phyloP scores from a whole-genome alignment of 2,888 invertebrate genomes.

The Macrosoma leucophasiata region DNA sequence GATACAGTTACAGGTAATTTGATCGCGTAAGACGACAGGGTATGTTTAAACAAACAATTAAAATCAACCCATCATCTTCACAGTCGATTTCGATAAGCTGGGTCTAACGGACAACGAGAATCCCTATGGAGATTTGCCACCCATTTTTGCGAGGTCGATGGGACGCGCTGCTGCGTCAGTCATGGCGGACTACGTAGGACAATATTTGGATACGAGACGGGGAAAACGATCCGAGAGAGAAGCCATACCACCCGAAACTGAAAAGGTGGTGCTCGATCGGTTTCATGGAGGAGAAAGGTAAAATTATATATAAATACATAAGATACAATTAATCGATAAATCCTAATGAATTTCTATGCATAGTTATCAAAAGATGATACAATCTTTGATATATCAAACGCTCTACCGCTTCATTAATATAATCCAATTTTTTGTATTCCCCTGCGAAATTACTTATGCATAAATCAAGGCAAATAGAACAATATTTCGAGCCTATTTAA shows the following conservation, averaged over 20 bases:
- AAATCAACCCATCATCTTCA: conserved; percentile 33
- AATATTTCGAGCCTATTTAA: not conserved
- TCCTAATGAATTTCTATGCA: too few species aligned
- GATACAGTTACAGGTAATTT: too few species aligned
- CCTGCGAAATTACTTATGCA: not conserved
- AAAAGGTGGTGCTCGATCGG: conserved; percentile 51
- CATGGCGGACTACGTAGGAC: conserved; percentile 83
- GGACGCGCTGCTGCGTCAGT: conserved; percentile 82
- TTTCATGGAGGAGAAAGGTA: conserved; percentile 88
- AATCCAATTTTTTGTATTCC: not conserved
- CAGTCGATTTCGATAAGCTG: conserved; percentile 90
- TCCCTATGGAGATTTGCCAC: conserved; percentile 87
- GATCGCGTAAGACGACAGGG: too few species aligned
- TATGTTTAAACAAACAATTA: not conserved
- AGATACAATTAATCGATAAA: too few species aligned
- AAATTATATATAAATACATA: conserved; percentile 4
- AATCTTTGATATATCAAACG: too few species aligned
- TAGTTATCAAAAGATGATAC: too few species aligned
- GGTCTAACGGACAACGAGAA: conserved; percentile 93
- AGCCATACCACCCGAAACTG: conserved; percentile 47
- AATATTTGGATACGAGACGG: conserved; percentile 78
- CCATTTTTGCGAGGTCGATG: conserved; percentile 84
- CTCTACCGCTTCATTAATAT: too few species aligned
- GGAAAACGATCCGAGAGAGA: conserved; percentile 59
- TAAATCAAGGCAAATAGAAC: not conserved